A percentile compares a stretch with the other conserved stretches of the same genome.
Evolutionary conservation across 2,113 vertebrate species (phyloP).

Genomic region (Suncus etruscus): DNA sequence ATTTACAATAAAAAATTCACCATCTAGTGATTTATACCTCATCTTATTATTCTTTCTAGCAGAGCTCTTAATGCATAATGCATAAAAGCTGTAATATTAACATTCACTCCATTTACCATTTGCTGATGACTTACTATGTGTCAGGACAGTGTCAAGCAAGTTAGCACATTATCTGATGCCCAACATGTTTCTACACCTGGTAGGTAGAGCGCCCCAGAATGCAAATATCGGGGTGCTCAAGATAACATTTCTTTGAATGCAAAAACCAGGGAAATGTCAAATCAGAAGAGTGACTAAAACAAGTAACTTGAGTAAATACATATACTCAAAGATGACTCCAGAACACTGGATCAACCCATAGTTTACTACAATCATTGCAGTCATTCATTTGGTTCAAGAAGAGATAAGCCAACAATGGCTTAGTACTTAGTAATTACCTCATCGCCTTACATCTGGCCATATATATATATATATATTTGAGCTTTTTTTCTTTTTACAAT

Average conservation of each 20-base stretch:
- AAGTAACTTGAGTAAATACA: not conserved
- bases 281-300: not conserved
- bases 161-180: fast-evolving
- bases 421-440: not conserved
- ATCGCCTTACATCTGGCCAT: too few relatives aligned
- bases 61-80: conserved; percentile 13
- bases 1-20: conserved; percentile 49
- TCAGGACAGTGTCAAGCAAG: not conserved
- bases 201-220: fast-evolving
- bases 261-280: not conserved
- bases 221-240: not conserved
- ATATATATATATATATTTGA: not conserved
- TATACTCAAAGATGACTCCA: not conserved
- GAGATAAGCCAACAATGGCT: not conserved
- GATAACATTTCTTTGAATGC: not conserved
- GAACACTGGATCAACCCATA: not conserved
- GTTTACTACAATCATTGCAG: not conserved
- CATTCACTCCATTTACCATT: not conserved
- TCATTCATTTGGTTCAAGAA: not conserved
- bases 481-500: not conserved
- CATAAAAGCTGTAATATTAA: not conserved
- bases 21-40: conserved; percentile 7
- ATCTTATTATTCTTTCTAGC: not conserved
- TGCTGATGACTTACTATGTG: not conserved
- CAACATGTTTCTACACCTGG: not conserved